Percentiles rank a stretch among this genome's conserved stretches.
Conservation (phyloP, 2,797 vertebrate genomes). For the Macrochelys suwanniensis region DNA sequence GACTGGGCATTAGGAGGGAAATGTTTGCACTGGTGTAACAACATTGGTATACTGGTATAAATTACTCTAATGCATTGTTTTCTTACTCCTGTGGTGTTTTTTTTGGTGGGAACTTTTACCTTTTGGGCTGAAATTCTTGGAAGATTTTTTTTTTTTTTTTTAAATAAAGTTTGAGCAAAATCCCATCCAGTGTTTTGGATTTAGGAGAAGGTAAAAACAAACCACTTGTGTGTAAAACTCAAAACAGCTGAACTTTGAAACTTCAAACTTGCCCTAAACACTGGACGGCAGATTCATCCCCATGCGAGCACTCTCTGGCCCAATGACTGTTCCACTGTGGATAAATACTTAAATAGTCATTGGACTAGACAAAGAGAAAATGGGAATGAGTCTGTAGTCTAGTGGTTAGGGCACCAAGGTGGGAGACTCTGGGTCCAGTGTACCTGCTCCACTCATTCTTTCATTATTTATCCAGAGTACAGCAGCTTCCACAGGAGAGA, state of each 20-base stretch:
- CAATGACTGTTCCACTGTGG: not conserved
- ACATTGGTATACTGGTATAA: not conserved
- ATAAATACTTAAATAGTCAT: not conserved
- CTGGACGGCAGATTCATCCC: not conserved
- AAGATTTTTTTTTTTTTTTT: not conserved
- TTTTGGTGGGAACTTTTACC: not conserved
- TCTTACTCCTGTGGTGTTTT: not conserved
- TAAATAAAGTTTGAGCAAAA: not conserved
- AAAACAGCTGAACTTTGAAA: not conserved
- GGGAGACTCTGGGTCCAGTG: not conserved
- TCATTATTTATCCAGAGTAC: not conserved
- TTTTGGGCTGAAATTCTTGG: not conserved
- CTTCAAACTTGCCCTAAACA: not conserved
- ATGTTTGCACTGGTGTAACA: not conserved
- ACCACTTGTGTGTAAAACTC: not conserved
- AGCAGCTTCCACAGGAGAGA: not conserved
- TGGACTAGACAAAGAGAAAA: not conserved
- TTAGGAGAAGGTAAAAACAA: not conserved
- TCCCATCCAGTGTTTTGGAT: not conserved
- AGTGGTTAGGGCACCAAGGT: not conserved
- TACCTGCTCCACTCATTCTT: not conserved
- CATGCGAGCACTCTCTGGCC: too few relatives aligned
- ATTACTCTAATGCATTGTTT: not conserved
- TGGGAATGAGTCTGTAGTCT: not conserved
- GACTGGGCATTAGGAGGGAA: not conserved